Evolutionary conservation across 35 echinoderm and acorn worm genomes (phyloP).

Genomic region (Anneissia japonica): DNA sequence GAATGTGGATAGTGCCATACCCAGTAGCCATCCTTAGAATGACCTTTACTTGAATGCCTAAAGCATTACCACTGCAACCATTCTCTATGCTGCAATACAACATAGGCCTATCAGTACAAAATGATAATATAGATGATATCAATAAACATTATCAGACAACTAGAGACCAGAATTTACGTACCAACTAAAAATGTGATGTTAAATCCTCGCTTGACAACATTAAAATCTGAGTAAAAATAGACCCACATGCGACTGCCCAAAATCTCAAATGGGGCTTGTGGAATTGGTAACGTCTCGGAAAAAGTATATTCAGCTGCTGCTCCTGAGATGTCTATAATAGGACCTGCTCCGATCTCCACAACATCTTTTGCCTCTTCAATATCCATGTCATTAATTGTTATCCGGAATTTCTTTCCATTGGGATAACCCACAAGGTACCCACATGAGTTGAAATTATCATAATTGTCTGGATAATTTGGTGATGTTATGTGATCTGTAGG

Average conservation of each 20-base stretch:
- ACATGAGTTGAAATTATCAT: slow-evolving; percentile 59
- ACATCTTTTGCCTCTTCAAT: slow-evolving; percentile 44
- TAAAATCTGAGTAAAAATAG: background rate
- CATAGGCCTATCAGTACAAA: no score
- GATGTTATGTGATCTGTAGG: slow-evolving; percentile 38
- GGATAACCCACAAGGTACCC: slow-evolving; percentile 47
- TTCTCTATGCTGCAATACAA: no score
- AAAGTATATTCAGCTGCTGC: background rate
- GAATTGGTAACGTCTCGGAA: background rate
- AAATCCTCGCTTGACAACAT: background rate
- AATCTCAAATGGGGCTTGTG: background rate
- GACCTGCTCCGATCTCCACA: slow-evolving; percentile 63
- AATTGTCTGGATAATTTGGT: slow-evolving; percentile 86
- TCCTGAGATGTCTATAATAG: slow-evolving; percentile 1
- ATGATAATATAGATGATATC: no score
- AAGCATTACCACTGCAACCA: no score
- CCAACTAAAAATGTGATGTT: background rate
- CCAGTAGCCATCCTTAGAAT: no score
- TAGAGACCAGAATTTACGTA: background rate
- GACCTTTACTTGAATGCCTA: no score
- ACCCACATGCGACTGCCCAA: background rate
- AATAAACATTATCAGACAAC: no score
- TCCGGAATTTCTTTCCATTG: slow-evolving; percentile 62
- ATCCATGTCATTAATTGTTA: slow-evolving; percentile 46
- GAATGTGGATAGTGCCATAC: no score